These are phyloP conservation scores for Phyllotis vaccarum DNA, from an alignment of 2,797 vertebrate species.

Conservation along the genomic window DNA sequence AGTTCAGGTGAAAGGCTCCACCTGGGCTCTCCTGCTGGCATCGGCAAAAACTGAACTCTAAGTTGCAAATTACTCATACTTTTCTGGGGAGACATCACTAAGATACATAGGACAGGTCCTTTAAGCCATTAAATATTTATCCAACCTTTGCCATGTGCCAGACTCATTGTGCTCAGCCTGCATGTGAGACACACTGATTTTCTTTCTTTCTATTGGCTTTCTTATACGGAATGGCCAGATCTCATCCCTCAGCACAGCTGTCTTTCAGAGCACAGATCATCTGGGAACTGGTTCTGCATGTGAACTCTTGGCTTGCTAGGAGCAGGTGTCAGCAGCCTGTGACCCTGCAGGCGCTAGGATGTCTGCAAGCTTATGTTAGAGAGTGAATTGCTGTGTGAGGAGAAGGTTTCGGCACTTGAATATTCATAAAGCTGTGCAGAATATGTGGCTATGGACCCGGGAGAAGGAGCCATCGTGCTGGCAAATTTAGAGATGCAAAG, in stretches of 20 bases:
- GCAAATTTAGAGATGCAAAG: neutral
- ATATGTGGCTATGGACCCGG: neutral
- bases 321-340: neutral
- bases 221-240: too few species aligned
- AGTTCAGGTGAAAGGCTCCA: neutral
- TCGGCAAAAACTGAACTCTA: neutral
- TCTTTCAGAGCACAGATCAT: neutral
- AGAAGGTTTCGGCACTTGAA: too few species aligned
- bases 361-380: neutral
- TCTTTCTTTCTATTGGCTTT: neutral
- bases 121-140: slow-evolving; percentile 27
- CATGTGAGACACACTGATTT: neutral
- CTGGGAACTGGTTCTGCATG: neutral
- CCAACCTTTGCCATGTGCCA: neutral
- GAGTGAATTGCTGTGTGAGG: neutral
- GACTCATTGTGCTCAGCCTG: neutral
- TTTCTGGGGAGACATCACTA: neutral
- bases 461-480: neutral
- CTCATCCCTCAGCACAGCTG: neutral
- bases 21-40: neutral
- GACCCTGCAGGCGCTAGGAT: neutral
- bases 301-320: neutral
- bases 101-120: neutral
- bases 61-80: neutral
- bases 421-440: neutral